Evolutionary conservation across 2,888 invertebrate species (phyloP), one percentile per base, ranked within the genome.

Genomic region (Melinaea menophilus): DNA sequence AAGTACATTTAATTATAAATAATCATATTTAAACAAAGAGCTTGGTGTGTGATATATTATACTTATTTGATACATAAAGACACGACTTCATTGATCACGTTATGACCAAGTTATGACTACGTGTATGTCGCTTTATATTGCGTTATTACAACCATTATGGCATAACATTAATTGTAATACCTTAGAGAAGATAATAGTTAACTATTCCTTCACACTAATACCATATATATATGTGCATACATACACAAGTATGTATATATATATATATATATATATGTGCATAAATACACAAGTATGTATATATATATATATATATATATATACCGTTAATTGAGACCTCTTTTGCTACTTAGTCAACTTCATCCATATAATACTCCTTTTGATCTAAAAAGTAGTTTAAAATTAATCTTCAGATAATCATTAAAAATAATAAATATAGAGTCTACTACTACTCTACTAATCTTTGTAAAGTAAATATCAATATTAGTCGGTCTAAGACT

Each of bases 131-230:
- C 22, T 1, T 22, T 22, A 22, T 67, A 35, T 71, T 74, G 81
- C 80, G 78, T 77, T 79, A 81, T 79, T 73, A 73, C 72, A 56
- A 75, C 72, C 73, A 82, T 83, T 79, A 81, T 71, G 76, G 67
- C 65, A 76, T 75, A 73, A 81, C 82, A 81, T 82, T 82, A 82
- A 81, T 84, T 85, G 79, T 85, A 84, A 86, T 22, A 37, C 37
- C 37, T 37, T 37, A 37, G 37, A 7, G 22, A 22, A 22, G 22
- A 22, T 22, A 22, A 22, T 22, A 22, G 22, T 22, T 22, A 22
- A 22, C 22, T 22, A 22, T 22, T 22, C 22, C 22, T 22, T 22
- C 37, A 37, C 37, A 37, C 4, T 37, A 37, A 37, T 37, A 37
- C 37, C 37, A 22, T 22, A 22, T 22, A 22, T 22, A 22, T 22